A percentile compares a stretch with the other conserved stretches of the same genome.
Evolutionary conservation across 2,888 invertebrate genomes (phyloP).

Genomic region (Achlya flavicornis): DNA sequence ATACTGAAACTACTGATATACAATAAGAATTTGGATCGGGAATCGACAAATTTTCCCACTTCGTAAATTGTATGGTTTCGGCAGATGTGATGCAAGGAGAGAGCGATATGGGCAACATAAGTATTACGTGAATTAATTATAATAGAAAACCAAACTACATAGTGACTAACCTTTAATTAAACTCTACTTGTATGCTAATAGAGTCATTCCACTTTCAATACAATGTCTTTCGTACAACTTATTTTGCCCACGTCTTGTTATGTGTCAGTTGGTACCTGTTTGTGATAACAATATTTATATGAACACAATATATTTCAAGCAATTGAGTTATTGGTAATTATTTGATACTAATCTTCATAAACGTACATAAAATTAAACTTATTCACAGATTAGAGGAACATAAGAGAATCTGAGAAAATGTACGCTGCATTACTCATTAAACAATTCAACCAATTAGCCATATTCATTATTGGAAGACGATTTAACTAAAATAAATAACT

Average conservation of each 20-base stretch:
- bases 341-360: too few species aligned
- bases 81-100: neutral
- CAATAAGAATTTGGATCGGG: neutral
- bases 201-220: constrained; percentile 6
- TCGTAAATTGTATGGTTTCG: neutral
- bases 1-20: too few species aligned
- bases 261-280: neutral
- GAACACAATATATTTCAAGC: too few species aligned
- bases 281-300: neutral
- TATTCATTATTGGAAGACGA: too few species aligned
- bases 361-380: too few species aligned
- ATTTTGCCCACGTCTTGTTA: constrained; percentile 6
- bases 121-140: neutral
- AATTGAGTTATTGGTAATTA: neutral
- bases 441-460: too few species aligned
- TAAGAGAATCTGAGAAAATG: too few species aligned
- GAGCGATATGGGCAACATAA: neutral
- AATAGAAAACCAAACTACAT: neutral
- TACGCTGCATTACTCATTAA: too few species aligned
- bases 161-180: neutral
- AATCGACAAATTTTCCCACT: neutral
- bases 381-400: too few species aligned
- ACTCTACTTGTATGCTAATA: constrained; percentile 2
- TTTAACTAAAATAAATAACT: too few species aligned
- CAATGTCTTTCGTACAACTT: neutral